Base-by-base conservation (phyloP, 2,888 invertebrate genomes). In the Ferrisia virgata region DNA sequence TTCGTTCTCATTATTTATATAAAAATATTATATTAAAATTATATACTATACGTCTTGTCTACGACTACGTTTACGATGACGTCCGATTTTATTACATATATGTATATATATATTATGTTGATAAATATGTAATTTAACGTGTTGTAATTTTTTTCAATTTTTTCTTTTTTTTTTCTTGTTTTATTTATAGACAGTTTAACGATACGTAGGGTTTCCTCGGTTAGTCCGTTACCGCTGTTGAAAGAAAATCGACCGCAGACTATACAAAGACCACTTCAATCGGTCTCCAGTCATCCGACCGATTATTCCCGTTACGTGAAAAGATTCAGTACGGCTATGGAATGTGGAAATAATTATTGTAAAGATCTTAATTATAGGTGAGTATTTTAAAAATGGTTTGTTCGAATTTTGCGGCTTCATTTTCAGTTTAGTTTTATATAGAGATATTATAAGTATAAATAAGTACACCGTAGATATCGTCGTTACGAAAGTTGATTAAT, bases 221-320 rank as follows among this genome's bases (percentile, higher is more conserved):
- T 31, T n/a, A 84, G 84, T 80, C 84, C 84, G 40, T 40, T 79
- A 18, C 79, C 80, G 25, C 28, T 78, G 64, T 39, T 80, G 58
- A 84, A 84, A 79, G 84, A 84, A 76, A 83, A 83, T 39, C 43
- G 83, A 76, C 83, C 72, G 83, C 83, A 83, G 47, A 40, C n/a
- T 22, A 28, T 83, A 22, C 76, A 72, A 18, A 33, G 36, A 39
- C 43, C 83, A 43, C 43, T 83, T 40, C 83, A 83, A 40, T 72
- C 83, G 31, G 83, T 72, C 39, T 83, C 83, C 72, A 76, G 40
- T 43, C 83, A 83, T 83, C 83, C 84, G 69, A 69, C 79, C 86
- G 96, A 96, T 90, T 96, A 96, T 90, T 95, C 95, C 69, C 93
- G 95, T 90, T 96, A 96, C 89, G 95, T 96, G 85, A 94, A 95